Base-by-base conservation (phyloP, 2,888 invertebrate species). In the Carterocephalus palaemon region DNA sequence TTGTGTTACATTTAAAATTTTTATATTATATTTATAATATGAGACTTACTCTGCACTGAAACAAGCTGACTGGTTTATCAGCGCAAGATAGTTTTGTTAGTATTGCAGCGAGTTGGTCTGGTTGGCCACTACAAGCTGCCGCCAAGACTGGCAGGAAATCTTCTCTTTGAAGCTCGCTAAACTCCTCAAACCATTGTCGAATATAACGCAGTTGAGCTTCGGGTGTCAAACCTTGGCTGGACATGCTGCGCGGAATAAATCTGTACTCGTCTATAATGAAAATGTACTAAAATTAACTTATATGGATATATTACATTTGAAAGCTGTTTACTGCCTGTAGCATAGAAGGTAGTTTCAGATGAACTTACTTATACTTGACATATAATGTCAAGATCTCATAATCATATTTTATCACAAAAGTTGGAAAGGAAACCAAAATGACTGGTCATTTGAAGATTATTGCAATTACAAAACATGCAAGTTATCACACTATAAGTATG, bases 131-230 rank as follows among this genome's bases (percentile, higher is more conserved):
- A 9, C 89, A 88, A 5, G 89, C 85, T 2, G 88, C 87, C 17
- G 93, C 89, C 28, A 95, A 78, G 47, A 95, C 89, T 0, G 93
- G 92, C 49, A 95, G 70, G 73, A 96, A 96, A 70, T 96, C 96
- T 48, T 92, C 92, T 45, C 93, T 88, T 70, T 96, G 95, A 72
- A 95, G 88, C 67, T 95, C 95, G 68, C 95, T 95, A 90, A 95
- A 96, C 77, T 95, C 95, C 63, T 91, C 90, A 66, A 96, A 96
- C 96, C 96, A 96, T 68, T 94, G 93, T 46, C 93, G 86, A 54
- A 95, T 84, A 70, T 95, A 96, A 42, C 93, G 89, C 60, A 95
- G 87, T 76, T 96, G 95, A 2, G 92, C 92, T 64, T 93, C 93
- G 20, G 90, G 77, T 2, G 90, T 89, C 60, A 90, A 70, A 41